phyloP scores from a whole-genome alignment of 1,140 invertebrate species.

The Stegodyphus mimosarum region DNA sequence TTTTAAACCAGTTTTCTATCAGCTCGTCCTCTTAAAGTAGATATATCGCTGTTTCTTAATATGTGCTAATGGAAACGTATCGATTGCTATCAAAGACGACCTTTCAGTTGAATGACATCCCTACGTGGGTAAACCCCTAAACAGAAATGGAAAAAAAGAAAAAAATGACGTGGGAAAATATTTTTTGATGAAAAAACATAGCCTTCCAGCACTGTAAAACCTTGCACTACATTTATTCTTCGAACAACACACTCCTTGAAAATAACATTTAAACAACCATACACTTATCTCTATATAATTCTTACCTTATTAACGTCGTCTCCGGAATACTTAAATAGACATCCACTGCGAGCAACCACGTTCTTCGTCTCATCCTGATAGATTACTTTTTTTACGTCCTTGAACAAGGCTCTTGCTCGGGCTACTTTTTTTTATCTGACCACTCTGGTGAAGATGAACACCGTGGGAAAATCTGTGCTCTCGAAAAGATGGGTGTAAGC shows the following conservation, averaged over 20 bases:
- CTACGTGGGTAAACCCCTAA: constrained; percentile 13
- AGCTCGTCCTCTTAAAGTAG: too few species aligned
- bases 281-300: constrained; percentile 38
- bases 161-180: neutral
- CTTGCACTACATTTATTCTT: too few species aligned
- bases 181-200: too few species aligned
- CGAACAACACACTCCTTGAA: neutral
- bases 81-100: too few species aligned
- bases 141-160: neutral
- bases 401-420: constrained; percentile 22
- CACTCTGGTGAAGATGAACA: constrained; percentile 10
- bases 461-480: constrained; percentile 29
- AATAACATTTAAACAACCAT: constrained; percentile 45
- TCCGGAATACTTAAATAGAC: constrained; percentile 42
- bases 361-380: neutral
- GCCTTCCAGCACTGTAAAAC: too few species aligned
- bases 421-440: neutral
- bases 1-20: too few species aligned
- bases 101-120: neutral
- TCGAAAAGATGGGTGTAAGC: neutral
- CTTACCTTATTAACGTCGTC: constrained; percentile 23
- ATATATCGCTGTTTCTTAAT: too few species aligned
- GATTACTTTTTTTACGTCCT: constrained; percentile 17
- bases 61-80: too few species aligned
- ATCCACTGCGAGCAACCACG: neutral